These are phyloP conservation scores for Caenorhabditis becei DNA, from an alignment of 2,888 invertebrate genomes.

Conservation along the genomic window DNA sequence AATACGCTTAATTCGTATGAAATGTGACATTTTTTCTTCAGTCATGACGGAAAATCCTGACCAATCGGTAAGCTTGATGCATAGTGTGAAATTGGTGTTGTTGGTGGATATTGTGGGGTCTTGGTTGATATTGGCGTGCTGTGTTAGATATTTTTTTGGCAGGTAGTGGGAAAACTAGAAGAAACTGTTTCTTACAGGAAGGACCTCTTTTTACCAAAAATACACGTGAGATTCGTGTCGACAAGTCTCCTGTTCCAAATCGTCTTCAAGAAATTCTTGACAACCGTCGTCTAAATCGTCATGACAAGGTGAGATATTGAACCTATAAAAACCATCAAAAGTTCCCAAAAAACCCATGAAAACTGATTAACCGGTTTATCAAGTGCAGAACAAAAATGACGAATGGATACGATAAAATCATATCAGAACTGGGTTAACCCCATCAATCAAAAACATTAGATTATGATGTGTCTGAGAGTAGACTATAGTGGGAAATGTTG, in stretches of 20 bases:
- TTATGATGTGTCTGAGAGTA: too few relatives aligned
- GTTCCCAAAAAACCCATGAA: too few relatives aligned
- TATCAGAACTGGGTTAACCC: neutral
- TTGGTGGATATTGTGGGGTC: constrained; percentile 8
- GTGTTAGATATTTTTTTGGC: neutral
- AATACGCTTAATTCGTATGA: too few relatives aligned
- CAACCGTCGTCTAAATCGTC: constrained; percentile 64
- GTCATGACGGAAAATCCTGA: constrained; percentile 29
- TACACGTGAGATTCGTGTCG: constrained; percentile 59
- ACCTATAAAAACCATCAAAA: neutral
- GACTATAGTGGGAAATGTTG: too few relatives aligned
- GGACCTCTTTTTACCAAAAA: constrained; percentile 69
- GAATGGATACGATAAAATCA: neutral
- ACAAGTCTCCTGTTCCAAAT: constrained; percentile 60
- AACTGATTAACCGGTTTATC: neutral
- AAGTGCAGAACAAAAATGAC: neutral
- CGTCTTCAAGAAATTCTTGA: constrained; percentile 69
- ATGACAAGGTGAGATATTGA: constrained; percentile 59
- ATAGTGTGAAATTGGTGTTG: constrained; percentile 25
- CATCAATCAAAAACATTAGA: too few relatives aligned
- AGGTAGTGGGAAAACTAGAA: constrained; percentile 5
- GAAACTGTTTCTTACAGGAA: constrained; percentile 35
- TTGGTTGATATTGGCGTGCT: constrained; percentile 15
- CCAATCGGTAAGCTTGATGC: constrained; percentile 31
- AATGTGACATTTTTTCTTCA: constrained; percentile 7